Conservation (phyloP, 2,888 invertebrate genomes). For the Cantharis flavilabris region DNA sequence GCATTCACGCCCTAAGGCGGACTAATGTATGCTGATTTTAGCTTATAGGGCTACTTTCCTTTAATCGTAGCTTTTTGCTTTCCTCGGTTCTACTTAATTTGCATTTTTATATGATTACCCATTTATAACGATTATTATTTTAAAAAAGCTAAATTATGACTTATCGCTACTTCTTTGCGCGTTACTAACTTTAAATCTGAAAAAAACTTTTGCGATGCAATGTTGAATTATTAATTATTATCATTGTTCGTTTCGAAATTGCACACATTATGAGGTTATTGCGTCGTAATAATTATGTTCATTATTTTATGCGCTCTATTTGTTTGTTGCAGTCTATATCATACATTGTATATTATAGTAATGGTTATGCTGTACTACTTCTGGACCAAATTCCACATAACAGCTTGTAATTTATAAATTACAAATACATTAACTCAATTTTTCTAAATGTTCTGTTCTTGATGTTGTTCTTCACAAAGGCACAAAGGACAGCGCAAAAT, state of each 20-base stretch:
- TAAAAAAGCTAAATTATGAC: slow-evolving; percentile 3
- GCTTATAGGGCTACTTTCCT: slow-evolving; percentile 42
- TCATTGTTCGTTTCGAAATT: neutral
- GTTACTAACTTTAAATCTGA: neutral
- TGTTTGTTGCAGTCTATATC: neutral
- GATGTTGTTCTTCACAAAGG: neutral
- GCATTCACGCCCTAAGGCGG: slow-evolving; percentile 37
- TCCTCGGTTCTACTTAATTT: slow-evolving; percentile 22
- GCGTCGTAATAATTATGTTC: neutral
- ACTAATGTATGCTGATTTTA: slow-evolving; percentile 43
- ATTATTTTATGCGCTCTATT: neutral
- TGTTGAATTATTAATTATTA: neutral
- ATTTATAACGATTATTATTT: slow-evolving; percentile 13
- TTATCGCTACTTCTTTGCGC: neutral
- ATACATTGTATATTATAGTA: neutral
- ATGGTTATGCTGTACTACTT: neutral
- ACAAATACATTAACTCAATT: neutral
- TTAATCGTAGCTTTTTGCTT: slow-evolving; percentile 41
- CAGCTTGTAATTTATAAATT: neutral
- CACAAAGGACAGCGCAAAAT: no score
- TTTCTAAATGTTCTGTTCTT: no score
- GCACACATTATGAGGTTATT: neutral
- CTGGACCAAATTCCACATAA: neutral
- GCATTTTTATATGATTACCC: slow-evolving; percentile 26
- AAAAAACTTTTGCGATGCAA: neutral